Percentiles rank a stretch among this genome's conserved stretches.
Evolutionary conservation across 2,113 vertebrate genomes (phyloP).

Genomic region (Turnix velox): DNA sequence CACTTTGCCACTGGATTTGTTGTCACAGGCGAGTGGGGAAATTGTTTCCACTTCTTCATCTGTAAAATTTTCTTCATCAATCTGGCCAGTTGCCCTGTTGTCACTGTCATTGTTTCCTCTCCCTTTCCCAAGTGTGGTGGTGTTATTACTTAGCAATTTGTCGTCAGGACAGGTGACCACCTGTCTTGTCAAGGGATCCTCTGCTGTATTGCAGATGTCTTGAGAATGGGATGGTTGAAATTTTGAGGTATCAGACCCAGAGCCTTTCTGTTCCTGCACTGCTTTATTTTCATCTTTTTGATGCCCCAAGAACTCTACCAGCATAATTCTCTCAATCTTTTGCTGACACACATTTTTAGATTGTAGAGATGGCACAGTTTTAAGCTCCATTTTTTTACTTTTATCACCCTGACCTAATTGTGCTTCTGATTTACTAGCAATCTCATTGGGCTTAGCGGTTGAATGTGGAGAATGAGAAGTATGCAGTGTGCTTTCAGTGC

Average conservation of each 20-base stretch:
- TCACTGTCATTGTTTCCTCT: not conserved
- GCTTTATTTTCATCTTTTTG: not conserved
- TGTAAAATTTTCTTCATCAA: not conserved
- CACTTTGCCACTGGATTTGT: not conserved
- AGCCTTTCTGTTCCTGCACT: constrained; percentile 1
- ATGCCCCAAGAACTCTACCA: constrained; percentile 4
- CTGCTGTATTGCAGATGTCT: not conserved
- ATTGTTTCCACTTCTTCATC: not conserved
- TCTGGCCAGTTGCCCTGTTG: not conserved
- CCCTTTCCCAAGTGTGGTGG: not conserved
- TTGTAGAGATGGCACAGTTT: not conserved
- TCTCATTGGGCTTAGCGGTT: constrained; percentile 22
- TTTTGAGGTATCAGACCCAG: not conserved
- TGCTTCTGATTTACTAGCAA: constrained; percentile 63
- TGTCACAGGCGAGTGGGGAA: not conserved
- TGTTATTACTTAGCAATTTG: not conserved
- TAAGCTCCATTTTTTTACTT: constrained; percentile 37
- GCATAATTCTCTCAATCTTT: constrained; percentile 38
- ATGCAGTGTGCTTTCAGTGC: constrained; percentile 7
- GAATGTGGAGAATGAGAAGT: constrained; percentile 6
- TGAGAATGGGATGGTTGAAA: not conserved
- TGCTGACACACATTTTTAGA: constrained; percentile 38
- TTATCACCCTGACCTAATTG: constrained; percentile 56
- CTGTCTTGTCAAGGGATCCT: not conserved
- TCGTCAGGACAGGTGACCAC: not conserved